Evolutionary conservation across 2,113 vertebrate genomes (phyloP).

Genomic region (Amia ocellicauda): DNA sequence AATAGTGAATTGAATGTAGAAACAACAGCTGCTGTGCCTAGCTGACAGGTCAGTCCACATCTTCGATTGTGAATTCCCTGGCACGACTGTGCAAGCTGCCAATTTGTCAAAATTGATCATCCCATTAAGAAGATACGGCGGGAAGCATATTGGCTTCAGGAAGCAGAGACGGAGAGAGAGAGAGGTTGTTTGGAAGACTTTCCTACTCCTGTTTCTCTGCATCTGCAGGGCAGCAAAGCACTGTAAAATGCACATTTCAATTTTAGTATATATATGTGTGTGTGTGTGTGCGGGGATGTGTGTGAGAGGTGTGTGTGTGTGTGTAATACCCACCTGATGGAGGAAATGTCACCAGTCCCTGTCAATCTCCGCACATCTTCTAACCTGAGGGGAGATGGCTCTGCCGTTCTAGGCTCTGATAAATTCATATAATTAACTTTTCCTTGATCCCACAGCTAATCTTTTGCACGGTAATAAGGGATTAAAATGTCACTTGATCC

Average conservation of each 20-base stretch:
- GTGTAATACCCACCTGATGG: slow-evolving; percentile 11
- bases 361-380: slow-evolving; percentile 25
- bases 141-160: slow-evolving; percentile 70
- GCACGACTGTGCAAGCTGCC: slow-evolving; percentile 62
- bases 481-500: slow-evolving; percentile 73
- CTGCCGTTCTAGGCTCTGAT: slow-evolving; percentile 62
- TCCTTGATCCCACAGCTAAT: slow-evolving; percentile 73
- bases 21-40: not conserved
- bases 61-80: slow-evolving; percentile 50
- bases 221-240: too few species aligned
- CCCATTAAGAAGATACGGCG: slow-evolving; percentile 64
- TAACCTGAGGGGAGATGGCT: slow-evolving; percentile 46
- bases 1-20: slow-evolving; percentile 8
- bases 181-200: slow-evolving; percentile 42
- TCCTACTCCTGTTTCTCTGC: not conserved
- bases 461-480: slow-evolving; percentile 72
- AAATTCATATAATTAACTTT: slow-evolving; percentile 77
- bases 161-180: slow-evolving; percentile 60
- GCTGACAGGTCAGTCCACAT: slow-evolving; percentile 43
- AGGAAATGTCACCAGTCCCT: not conserved
- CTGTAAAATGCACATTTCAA: too few species aligned
- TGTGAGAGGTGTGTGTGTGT: slow-evolving; percentile 21
- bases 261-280: slow-evolving; percentile 2
- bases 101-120: slow-evolving; percentile 75
- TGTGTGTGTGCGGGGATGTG: slow-evolving; percentile 5